A percentile compares a stretch with the other conserved stretches of the same genome.
phyloP scores from a whole-genome alignment of 2,888 invertebrate genomes.

The Apamea anceps region DNA sequence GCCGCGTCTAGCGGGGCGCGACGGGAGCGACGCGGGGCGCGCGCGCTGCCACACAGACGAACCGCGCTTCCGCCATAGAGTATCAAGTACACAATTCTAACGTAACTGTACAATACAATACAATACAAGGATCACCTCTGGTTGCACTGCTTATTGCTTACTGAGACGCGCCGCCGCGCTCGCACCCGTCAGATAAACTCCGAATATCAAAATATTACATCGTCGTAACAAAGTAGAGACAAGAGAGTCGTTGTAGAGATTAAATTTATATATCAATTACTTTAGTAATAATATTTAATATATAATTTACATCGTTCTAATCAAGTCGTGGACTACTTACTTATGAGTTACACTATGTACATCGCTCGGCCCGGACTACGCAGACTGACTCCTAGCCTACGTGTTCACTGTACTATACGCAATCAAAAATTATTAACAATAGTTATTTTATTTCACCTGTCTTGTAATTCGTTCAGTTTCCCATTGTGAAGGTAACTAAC shows the following conservation, averaged over 20 bases:
- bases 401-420: constrained; percentile 59
- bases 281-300: constrained; percentile 66
- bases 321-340: constrained; percentile 71
- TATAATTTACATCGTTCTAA: constrained; percentile 73
- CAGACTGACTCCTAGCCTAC: constrained; percentile 65
- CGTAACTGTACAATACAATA: constrained; percentile 70
- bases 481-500: constrained; percentile 58
- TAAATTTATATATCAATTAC: constrained; percentile 66
- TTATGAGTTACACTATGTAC: constrained; percentile 70
- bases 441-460: constrained; percentile 80
- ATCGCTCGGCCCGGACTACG: constrained; percentile 45
- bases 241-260: constrained; percentile 83
- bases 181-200: constrained; percentile 79
- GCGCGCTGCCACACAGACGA: constrained; percentile 48
- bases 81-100: constrained; percentile 72
- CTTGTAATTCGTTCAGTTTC: constrained; percentile 85
- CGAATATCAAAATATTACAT: constrained; percentile 84
- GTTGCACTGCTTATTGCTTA: constrained; percentile 85
- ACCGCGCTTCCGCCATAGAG: constrained; percentile 68
- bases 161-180: constrained; percentile 57
- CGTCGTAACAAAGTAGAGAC: constrained; percentile 80
- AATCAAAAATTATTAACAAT: constrained; percentile 71
- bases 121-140: constrained; percentile 76
- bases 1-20: background rate
- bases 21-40: constrained; percentile 13